phyloP scores from a whole-genome alignment of 1,140 invertebrate genomes.

The Bombus affinis region DNA sequence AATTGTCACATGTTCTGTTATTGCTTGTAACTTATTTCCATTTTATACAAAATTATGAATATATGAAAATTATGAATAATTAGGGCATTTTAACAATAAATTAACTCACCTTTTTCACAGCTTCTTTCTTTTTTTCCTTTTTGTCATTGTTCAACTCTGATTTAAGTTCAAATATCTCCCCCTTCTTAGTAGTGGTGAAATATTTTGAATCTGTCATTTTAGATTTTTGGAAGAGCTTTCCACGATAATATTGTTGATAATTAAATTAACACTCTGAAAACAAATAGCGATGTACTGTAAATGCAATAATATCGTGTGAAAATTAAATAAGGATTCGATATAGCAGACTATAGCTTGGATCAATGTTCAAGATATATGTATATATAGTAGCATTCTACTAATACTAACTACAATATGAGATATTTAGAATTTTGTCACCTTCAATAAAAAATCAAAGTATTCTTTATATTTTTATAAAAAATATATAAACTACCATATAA shows the following conservation, averaged over 20 bases:
- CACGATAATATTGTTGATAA: conserved; percentile 9
- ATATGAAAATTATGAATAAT: background rate
- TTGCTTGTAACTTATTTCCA: background rate
- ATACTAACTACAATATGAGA: conserved; percentile 15
- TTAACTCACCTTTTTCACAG: conserved; percentile 93
- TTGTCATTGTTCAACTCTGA: conserved; percentile 99
- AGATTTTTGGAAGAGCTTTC: conserved; percentile 10
- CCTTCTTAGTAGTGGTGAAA: conserved; percentile 99
- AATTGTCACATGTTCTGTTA: background rate
- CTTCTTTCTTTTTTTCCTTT: conserved; percentile 99
- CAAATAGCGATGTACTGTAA: background rate
- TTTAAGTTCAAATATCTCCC: conserved; percentile 99
- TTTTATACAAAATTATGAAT: background rate
- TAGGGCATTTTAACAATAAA: conserved; percentile 22
- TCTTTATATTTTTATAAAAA: background rate
- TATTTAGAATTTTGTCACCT: background rate
- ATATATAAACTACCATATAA: background rate
- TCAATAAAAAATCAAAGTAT: background rate
- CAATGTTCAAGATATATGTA: conserved; percentile 65
- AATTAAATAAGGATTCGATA: conserved; percentile 64
- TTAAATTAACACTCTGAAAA: conserved; percentile 37
- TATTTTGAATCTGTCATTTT: conserved; percentile 99
- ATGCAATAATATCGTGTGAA: background rate
- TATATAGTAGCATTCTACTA: conserved; percentile 54
- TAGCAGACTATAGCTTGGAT: conserved; percentile 58